These are phyloP conservation scores for Mus musculus DNA, from an alignment of 2,113 vertebrate species.

Conservation along the genomic window GRCm39 chr11:66857501-66858000, in stretches of 20 bases:
- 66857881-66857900: background rate
- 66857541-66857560: background rate
- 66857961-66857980: background rate
- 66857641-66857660: background rate
- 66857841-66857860: background rate
- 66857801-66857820: background rate
- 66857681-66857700: background rate
- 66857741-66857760: background rate
- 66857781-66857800: background rate
- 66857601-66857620: background rate
- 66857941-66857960: background rate
- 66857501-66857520: background rate
- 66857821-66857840: background rate
- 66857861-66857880: rapidly evolving
- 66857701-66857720: background rate
- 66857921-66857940: background rate
- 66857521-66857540: background rate
- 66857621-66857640: background rate
- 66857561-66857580: background rate
- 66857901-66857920: rapidly evolving
- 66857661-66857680: background rate
- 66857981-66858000: background rate
- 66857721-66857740: background rate
- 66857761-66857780: background rate
- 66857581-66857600: background rate